Base-by-base conservation (phyloP, 1,140 invertebrate genomes). In the Eulimnadia texana region DNA sequence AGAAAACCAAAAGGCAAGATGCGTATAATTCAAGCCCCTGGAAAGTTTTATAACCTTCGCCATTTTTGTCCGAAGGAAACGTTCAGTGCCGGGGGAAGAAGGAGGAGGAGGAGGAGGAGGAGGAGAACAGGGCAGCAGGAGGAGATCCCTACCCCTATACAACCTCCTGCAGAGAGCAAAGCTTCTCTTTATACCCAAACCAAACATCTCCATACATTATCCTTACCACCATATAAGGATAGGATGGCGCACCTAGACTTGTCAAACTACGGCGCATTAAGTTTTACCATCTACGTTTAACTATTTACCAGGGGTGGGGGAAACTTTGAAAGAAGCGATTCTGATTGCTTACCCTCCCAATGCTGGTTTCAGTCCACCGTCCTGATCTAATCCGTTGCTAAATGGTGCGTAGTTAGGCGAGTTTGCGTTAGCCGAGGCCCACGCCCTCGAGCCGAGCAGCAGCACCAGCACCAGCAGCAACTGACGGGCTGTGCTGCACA, bases 301-400 rank as follows among this genome's bases (percentile, higher is more conserved):
- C n/a, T n/a, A 42, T 42, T 16, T 42, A 9, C 16, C 33, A 42
- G 33, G 33, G 33, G 6, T 42, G 16, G 6, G 16, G 6, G 33
- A 42, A 42, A 16, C 6, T 9, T 6, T 9, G 33, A 42, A 42
- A 9, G 6, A 6, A 42, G 16, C 6, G 33, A 42, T 6, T 42
- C 33, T 16, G 16, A 42, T 16, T 55, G 3, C 22, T 27, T 57
- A 57, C 55, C 55, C 55, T 57, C 55, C 55, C 20, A 57, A 20
- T 2, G 55, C 55, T 29, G 55, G 55, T n/a, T 57, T 27, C 19
- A 57, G 55, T 23, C 55, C 55, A 23, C 55, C 55, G 11, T 57
- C 55, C 29, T 57, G 55, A 42, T 57, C 55, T 57, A 57, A 57
- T 57, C 55, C 55, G 55, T 33, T 57, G 55, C 55, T 57, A 27